Evolutionary conservation across 2,888 invertebrate species (phyloP).

Genomic region (Amiota communis): DNA sequence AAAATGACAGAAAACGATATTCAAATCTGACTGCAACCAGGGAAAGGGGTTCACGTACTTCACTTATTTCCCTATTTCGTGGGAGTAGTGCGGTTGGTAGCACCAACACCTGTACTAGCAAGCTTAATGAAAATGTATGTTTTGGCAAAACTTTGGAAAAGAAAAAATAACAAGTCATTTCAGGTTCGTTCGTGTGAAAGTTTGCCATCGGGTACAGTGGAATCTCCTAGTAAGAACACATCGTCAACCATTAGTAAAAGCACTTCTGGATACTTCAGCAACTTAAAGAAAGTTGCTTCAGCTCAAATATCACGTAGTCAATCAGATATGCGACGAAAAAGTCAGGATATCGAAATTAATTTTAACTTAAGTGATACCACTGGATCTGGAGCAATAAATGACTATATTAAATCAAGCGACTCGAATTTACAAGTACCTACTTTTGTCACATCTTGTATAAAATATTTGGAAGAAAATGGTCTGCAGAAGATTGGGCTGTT

Average conservation of each 20-base stretch:
- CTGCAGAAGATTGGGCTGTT: slow-evolving; percentile 91
- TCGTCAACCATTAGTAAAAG: slow-evolving; percentile 72
- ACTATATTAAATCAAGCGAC: slow-evolving; percentile 57
- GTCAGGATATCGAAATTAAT: slow-evolving; percentile 69
- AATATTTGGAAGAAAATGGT: slow-evolving; percentile 86
- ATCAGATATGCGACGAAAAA: slow-evolving; percentile 74
- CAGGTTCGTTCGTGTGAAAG: slow-evolving; percentile 88
- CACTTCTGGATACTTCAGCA: slow-evolving; percentile 62
- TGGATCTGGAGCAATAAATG: slow-evolving; percentile 25
- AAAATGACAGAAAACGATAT: slow-evolving; percentile 77
- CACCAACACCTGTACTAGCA: slow-evolving; percentile 32
- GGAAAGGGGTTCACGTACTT: slow-evolving; percentile 78
- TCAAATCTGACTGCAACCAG: slow-evolving; percentile 61
- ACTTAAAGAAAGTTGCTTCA: slow-evolving; percentile 72
- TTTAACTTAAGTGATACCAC: slow-evolving; percentile 34
- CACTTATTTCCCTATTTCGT: slow-evolving; percentile 80
- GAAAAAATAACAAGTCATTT: too few relatives aligned
- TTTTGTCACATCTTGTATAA: slow-evolving; percentile 85
- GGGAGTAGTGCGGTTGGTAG: slow-evolving; percentile 37
- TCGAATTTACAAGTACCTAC: slow-evolving; percentile 77
- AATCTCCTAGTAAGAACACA: slow-evolving; percentile 21
- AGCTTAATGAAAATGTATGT: slow-evolving; percentile 52
- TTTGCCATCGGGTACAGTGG: slow-evolving; percentile 72
- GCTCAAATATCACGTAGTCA: slow-evolving; percentile 74
- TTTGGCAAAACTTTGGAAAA: neutral